Percentiles rank a stretch among this genome's conserved stretches.
These are phyloP conservation scores for Coecobrya sp. DNA, from an alignment of 2,888 invertebrate species.

Conservation along the genomic window DNA sequence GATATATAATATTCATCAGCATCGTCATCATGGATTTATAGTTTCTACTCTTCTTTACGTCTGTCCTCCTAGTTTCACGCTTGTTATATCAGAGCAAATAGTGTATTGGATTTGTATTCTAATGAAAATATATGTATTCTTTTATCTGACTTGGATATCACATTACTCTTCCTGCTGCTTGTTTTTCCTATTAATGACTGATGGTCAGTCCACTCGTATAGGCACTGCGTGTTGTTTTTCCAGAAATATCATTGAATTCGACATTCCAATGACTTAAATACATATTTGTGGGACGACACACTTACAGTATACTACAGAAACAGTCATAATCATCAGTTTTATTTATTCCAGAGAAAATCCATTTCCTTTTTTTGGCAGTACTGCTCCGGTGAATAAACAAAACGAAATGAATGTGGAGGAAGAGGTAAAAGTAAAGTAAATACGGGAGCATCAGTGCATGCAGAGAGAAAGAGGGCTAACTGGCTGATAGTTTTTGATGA, in stretches of 20 bases:
- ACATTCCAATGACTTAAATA: neutral
- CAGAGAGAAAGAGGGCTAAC: neutral
- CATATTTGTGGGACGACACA: neutral
- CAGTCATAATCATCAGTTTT: slow-evolving; percentile 3
- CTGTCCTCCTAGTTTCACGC: neutral
- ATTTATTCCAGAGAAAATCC: slow-evolving; percentile 37
- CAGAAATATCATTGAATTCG: slow-evolving; percentile 7
- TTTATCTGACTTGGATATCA: slow-evolving; percentile 39
- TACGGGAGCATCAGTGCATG: neutral
- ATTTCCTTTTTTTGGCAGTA: slow-evolving; percentile 20
- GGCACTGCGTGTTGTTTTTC: neutral
- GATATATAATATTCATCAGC: neutral
- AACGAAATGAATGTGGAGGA: neutral
- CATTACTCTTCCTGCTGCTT: slow-evolving; percentile 20
- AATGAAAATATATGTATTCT: neutral
- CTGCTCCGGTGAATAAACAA: slow-evolving; percentile 32
- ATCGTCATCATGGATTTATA: slow-evolving; percentile 39
- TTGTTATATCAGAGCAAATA: neutral
- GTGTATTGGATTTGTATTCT: neutral
- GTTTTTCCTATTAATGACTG: neutral
- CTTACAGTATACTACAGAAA: neutral
- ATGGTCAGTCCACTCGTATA: neutral
- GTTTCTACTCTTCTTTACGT: neutral
- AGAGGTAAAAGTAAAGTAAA: slow-evolving; percentile 13
- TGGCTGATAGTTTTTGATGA: neutral